A percentile compares a stretch with the other conserved stretches of the same genome.
These are phyloP conservation scores for Drosophila bipectinata DNA, from an alignment of 1,140 invertebrate genomes.

Conservation along the genomic window DNA sequence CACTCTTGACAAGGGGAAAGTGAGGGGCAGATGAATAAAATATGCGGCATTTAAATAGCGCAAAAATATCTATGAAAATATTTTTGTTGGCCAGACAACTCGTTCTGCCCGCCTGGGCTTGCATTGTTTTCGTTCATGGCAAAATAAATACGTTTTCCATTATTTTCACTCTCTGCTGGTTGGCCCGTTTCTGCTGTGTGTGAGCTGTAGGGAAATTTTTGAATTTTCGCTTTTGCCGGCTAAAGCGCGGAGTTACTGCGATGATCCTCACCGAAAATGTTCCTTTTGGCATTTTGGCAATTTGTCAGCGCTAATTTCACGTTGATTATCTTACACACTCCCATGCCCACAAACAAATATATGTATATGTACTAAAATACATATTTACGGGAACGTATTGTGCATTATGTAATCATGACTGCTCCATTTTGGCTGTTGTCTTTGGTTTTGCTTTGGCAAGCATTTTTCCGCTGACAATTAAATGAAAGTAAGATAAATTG, in stretches of 20 bases:
- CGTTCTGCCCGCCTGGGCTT: constrained; percentile 12
- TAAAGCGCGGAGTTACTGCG: constrained; percentile 22
- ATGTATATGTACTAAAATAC: constrained; percentile 2
- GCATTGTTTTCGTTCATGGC: constrained; percentile 42
- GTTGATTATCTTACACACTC: constrained; percentile 63
- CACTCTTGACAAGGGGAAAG: constrained; percentile 1
- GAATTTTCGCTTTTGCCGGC: constrained; percentile 28
- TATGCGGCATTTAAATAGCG: constrained; percentile 57
- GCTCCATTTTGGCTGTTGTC: constrained; percentile 43
- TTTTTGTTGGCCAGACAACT: constrained; percentile 45
- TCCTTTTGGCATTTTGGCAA: constrained; percentile 59
- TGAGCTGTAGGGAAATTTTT: constrained; percentile 33
- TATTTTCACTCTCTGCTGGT: constrained; percentile 28
- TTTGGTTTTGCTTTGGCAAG: constrained; percentile 65
- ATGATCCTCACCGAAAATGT: constrained; percentile 28
- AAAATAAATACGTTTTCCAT: constrained; percentile 55
- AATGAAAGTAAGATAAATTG: constrained; percentile 82
- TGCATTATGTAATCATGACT: constrained; percentile 54
- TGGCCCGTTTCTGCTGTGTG: neutral
- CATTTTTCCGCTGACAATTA: constrained; percentile 77
- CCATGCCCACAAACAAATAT: constrained; percentile 1
- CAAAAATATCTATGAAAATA: constrained; percentile 53
- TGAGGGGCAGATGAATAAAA: constrained; percentile 9
- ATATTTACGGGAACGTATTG: constrained; percentile 15
- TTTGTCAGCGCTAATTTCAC: constrained; percentile 77